Evolutionary conservation across 2,113 vertebrate genomes (phyloP), one percentile per base, ranked within the genome.

Genomic region (Lycaon pictus): DNA sequence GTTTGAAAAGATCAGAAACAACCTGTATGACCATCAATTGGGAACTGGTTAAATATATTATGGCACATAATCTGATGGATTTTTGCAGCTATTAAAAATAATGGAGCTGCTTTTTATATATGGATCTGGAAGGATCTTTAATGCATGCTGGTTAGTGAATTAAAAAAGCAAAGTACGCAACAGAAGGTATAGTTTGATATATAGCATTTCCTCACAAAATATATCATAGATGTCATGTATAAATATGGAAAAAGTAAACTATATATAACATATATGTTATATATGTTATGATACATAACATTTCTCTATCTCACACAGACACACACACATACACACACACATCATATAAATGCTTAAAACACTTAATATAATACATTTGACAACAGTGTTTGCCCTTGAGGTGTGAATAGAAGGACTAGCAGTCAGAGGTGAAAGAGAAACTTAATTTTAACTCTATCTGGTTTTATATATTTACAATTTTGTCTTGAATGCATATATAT

Each of bases 41-140:
- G 12, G 5, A 22, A 63, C 23, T 62, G 4, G 5, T 95, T 79
- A 65, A 63, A 48, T 56, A 58, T 48, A 67, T 53, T 85, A 62
- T 11, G 5, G 7, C 11, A 85, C 1, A 81, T 83, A 7, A 88
- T 35, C 20, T 76, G 29, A 79, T 77, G 27, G 9, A 74, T 32
- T 87, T 88, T 93, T 88, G 20, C 23, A 83, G 29, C 8, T 93
- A 32, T 93, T 94, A 72, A 69, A 86, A 93, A 67, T 86, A 89
- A 82, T 37, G 27, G 8, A 27, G 5, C 6, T n/a, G 4, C 3
- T 77, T 76, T 80, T 48, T 22, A 82, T 77, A 12, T 16, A 81
- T 35, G 3, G 5, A 55, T 81, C 91, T 92, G 17, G 76, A 96
- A 81, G 10, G 7, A 65, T 80, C n/a, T 79, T 97, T 11, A 88